A percentile compares a stretch with the other conserved stretches of the same genome.
These are phyloP conservation scores for Pampus argenteus DNA, from an alignment of 2,797 vertebrate genomes.

Conservation along the genomic window DNA sequence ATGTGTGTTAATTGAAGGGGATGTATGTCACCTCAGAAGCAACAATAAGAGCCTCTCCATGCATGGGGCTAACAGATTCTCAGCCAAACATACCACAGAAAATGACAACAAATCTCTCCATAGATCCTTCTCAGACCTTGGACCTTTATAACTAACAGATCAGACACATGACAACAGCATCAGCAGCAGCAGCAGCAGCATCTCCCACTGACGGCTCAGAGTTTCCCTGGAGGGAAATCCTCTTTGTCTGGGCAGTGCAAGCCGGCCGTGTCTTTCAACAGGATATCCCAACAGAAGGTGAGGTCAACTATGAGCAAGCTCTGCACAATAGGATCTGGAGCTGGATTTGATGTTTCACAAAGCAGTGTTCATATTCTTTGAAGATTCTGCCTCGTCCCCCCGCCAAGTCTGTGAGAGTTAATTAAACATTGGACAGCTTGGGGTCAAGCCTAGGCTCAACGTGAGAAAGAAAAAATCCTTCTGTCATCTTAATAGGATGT, in stretches of 20 bases:
- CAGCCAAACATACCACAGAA: slow-evolving; percentile 10
- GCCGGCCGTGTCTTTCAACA: slow-evolving; percentile 68
- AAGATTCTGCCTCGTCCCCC: slow-evolving; percentile 68
- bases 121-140: slow-evolving; percentile 31
- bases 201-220: slow-evolving; percentile 75
- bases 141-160: slow-evolving; percentile 49
- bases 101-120: slow-evolving; percentile 31
- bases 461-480: slow-evolving; percentile 2
- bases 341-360: slow-evolving; percentile 82
- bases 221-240: slow-evolving; percentile 74
- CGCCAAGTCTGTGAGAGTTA: slow-evolving; percentile 68
- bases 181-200: slow-evolving; percentile 53
- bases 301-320: slow-evolving; percentile 85
- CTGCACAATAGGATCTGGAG: slow-evolving; percentile 71
- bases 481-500: background rate
- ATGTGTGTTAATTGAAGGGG: slow-evolving; percentile 6
- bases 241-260: slow-evolving; percentile 73
- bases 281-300: slow-evolving; percentile 82
- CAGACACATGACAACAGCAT: slow-evolving; percentile 54
- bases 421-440: slow-evolving; percentile 73
- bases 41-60: background rate
- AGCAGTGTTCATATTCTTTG: slow-evolving; percentile 77
- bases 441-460: slow-evolving; percentile 44
- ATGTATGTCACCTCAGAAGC: background rate
- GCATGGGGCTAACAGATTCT: slow-evolving; percentile 14